Evolutionary conservation across 2,888 invertebrate species (phyloP), one percentile per base, ranked within the genome.

Genomic region (Lycaena phlaeas): DNA sequence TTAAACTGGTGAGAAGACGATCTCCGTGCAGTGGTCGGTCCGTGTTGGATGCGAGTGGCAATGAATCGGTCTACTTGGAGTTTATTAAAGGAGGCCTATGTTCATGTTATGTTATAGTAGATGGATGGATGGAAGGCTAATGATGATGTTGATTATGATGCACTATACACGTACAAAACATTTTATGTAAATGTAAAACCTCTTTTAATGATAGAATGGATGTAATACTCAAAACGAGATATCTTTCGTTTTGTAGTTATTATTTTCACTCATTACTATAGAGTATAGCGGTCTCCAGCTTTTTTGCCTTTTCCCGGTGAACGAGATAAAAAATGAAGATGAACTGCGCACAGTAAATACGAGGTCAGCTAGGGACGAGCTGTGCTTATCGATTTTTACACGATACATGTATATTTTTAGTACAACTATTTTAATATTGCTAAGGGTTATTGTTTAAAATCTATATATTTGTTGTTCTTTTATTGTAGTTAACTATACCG

Each of bases 241-340:
- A 34, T 34, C 34, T 34, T 18, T 34, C 34, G 18, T 66, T 68
- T 64, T 53, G 53, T 52, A 68, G 56, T 56, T 62, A 72, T 77
- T 77, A 34, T 76, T 82, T 75, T 70, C 67, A 71, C 73, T 84
- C 78, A 84, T 84, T 84, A 82, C 81, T 73, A 69, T 71, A 74
- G 69, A 72, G 73, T 73, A 69, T 71, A 74, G 69, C 72, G 73
- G 71, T 75, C 72, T 73, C 61, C 64, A 63, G 63, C 75, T 78
- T 82, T 75, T 81, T 75, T 71, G 68, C 70, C 71, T 67, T 79
- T 77, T 77, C 74, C 72, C 75, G 70, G 68, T 72, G 70, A 76
- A 79, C 76, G 70, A 76, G 72, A 74, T 74, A 81, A 81, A 82
- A 82, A 79, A 81, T 78, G 76, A 78, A 82, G 82, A 84, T 81